Evolutionary conservation across 2,888 invertebrate genomes (phyloP).

Genomic region (Therioaphis trifolii): DNA sequence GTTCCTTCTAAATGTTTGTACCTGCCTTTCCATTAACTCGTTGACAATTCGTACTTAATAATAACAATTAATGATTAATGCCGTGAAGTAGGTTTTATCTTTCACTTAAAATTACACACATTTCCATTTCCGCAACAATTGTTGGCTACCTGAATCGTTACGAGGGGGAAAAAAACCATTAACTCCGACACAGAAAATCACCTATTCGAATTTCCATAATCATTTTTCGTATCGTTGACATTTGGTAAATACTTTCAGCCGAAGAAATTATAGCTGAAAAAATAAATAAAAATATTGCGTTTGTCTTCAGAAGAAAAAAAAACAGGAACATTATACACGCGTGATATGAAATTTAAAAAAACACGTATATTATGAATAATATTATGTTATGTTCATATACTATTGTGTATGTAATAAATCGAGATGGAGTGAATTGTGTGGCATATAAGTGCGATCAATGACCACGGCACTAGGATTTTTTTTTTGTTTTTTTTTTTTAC

Average conservation of each 20-base stretch:
- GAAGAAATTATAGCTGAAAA: not conserved
- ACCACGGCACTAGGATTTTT: not conserved
- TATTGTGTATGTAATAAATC: not conserved
- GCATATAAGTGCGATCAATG: not conserved
- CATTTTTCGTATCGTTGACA: not conserved
- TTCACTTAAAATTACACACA: constrained; percentile 23
- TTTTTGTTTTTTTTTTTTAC: not conserved
- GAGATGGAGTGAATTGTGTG: not conserved
- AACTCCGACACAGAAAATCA: not conserved
- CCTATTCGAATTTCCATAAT: constrained; percentile 29
- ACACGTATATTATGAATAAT: not conserved
- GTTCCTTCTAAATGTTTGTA: constrained; percentile 12
- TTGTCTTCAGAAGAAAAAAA: not conserved
- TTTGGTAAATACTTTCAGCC: not conserved
- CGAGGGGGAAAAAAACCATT: not conserved
- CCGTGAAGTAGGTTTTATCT: constrained; percentile 30
- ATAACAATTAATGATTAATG: constrained; percentile 51
- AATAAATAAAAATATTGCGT: not conserved
- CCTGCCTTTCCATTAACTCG: constrained; percentile 43
- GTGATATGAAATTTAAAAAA: not conserved
- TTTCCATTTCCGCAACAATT: constrained; percentile 48
- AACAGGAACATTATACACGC: not conserved
- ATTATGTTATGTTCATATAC: no score
- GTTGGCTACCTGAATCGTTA: not conserved
- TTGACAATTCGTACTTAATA: constrained; percentile 52